Percentiles rank a stretch among this genome's conserved stretches.
Conservation (phyloP, 2,797 vertebrate genomes). For the Cirrhinus mrigala region DNA sequence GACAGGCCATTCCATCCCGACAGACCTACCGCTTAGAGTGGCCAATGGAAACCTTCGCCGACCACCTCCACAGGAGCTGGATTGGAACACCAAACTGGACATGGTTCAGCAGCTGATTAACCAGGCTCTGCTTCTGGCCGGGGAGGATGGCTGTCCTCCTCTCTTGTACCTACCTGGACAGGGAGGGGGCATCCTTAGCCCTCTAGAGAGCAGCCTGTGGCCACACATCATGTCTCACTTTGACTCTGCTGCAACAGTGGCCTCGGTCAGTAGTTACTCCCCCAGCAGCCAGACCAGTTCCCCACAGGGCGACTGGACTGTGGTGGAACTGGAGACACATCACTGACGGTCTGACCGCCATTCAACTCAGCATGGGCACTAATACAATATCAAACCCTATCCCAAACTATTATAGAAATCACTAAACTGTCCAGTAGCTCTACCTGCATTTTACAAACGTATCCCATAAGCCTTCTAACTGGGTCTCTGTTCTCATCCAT, state of each 20-base stretch:
- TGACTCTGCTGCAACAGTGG: constrained; percentile 84
- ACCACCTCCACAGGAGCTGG: constrained; percentile 69
- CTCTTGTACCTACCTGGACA: constrained; percentile 78
- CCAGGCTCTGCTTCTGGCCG: constrained; percentile 84
- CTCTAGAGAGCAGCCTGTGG: constrained; percentile 86
- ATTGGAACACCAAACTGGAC: constrained; percentile 80
- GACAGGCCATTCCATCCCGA: not conserved
- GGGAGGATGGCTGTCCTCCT: constrained; percentile 70
- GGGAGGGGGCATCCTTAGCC: constrained; percentile 76
- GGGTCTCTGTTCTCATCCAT: not conserved
- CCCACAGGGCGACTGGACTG: constrained; percentile 87
- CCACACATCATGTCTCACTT: constrained; percentile 84
- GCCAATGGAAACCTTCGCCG: constrained; percentile 60
- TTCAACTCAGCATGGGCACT: not conserved
- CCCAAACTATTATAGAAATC: constrained; percentile 2
- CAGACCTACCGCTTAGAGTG: constrained; percentile 45
- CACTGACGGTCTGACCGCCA: constrained; percentile 74
- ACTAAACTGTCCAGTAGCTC: not conserved
- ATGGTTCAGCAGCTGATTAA: constrained; percentile 90
- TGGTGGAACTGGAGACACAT: constrained; percentile 91
- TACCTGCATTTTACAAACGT: not conserved
- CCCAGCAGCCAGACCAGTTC: constrained; percentile 81
- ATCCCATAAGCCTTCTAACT: not conserved
- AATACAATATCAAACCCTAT: not conserved
- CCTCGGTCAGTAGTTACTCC: constrained; percentile 89